Evolutionary conservation across 2,113 vertebrate genomes (phyloP), one percentile per base, ranked within the genome.

Genomic region (Daubentonia madagascariensis): DNA sequence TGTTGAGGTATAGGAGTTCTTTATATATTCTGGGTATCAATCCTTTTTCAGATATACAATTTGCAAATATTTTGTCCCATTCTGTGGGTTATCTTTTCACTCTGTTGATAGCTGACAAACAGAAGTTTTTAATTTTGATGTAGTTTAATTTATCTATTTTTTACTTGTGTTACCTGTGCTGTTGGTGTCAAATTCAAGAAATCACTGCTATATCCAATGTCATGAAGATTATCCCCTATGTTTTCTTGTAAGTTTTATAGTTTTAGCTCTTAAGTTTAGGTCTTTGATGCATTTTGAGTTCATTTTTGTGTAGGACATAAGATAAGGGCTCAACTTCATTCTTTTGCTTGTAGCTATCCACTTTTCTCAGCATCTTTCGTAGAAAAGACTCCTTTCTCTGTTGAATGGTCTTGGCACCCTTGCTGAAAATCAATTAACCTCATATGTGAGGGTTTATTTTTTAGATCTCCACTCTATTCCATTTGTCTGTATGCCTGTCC

Each of bases 211-310:
- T 87, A 57, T 68, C 32, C 37, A 93, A 32, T 43, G n/a, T 73
- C 65, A 86, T 32, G 16, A 76, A 85, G 72, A 93, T 73, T 86
- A 78, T 48, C 7, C 16, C 50, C 54, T 70, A 14, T 17, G 10
- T 80, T 80, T 96, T 81, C 72, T 92, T 85, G 20, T 72, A 48
- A 84, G 40, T 79, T 94, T 92, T 52, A 80, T 25, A n/a, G 20
- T 57, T 79, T 67, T 89, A 94, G 52, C 40, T 85, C 73, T 72
- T 85, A 91, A 52, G 35, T 73, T 78, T 45, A 73, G 48, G 35
- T 80, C 37, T 32, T 22, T 81, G 40, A 88, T 79, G 17, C 2
- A 48, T 11, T 84, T 94, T 72, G 52, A 93, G 45, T 83, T 90
- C 40, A 75, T 52, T 96, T 97, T 75, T 83, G 40, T 65, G 48